Conservation (phyloP, 2,113 vertebrate genomes). For the Rhizomys pruinosus region DNA sequence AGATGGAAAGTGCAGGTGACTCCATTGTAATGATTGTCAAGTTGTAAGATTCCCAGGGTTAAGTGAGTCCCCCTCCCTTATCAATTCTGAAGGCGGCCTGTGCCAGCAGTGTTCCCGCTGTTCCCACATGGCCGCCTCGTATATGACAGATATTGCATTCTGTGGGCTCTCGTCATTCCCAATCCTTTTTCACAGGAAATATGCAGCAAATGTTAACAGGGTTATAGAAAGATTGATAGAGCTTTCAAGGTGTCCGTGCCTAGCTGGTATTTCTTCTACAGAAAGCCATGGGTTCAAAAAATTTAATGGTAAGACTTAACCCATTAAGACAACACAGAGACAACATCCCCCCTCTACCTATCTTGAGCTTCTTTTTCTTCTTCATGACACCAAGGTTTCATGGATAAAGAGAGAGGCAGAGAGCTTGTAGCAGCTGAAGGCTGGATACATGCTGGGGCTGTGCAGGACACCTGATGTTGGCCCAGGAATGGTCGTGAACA, state of each 20-base stretch:
- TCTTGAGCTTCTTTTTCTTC: neutral
- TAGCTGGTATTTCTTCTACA: constrained; percentile 58
- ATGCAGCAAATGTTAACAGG: constrained; percentile 72
- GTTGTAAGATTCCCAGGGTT: constrained; percentile 72
- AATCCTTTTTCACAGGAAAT: constrained; percentile 73
- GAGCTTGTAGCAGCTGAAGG: neutral
- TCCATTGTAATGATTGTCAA: constrained; percentile 67
- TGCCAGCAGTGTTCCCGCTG: rapidly evolving
- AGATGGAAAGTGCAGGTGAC: constrained; percentile 74
- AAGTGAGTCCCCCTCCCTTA: neutral
- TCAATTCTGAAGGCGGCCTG: neutral
- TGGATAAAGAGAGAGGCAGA: too few relatives aligned
- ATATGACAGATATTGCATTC: constrained; percentile 58
- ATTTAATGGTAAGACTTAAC: constrained; percentile 74
- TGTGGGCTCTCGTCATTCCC: constrained; percentile 37
- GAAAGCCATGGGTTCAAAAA: constrained; percentile 68
- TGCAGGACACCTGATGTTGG: rapidly evolving
- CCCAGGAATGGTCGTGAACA: too few relatives aligned
- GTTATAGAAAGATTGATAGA: constrained; percentile 77
- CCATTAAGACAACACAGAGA: constrained; percentile 58
- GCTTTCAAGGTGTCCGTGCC: constrained; percentile 60
- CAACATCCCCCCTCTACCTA: constrained; percentile 25
- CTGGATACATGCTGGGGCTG: rapidly evolving
- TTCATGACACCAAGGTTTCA: neutral
- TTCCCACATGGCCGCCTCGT: neutral